Evolutionary conservation across 2,888 invertebrate species (phyloP), one percentile per base, ranked within the genome.

Genomic region (Eupithecia abbreviata): DNA sequence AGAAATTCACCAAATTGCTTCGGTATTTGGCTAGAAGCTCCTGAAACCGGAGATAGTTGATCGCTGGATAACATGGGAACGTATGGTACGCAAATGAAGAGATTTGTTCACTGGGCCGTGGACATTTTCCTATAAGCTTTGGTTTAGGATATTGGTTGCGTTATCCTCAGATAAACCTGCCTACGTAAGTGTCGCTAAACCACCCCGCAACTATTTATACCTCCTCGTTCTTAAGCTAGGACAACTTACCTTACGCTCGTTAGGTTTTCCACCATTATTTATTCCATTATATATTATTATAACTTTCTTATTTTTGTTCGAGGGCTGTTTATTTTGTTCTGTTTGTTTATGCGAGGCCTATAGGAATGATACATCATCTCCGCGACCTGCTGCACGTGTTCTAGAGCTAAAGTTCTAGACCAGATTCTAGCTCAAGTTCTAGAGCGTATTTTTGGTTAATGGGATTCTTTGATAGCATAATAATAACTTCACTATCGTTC

Each of bases 21-120:
- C 73, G 18, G 58, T 55, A 73, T 58, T 67, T 58, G 58, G 70
- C 43, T 55, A 43, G 51, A 69, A 72, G 81, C 80, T 84, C 58
- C 76, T 84, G 84, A 80, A 83, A 84, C 85, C 85, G 89, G 86
- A 88, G 84, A 87, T 88, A 81, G 83, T 81, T 77, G 82, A 81
- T 83, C 80, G 45, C 82, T 74, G 80, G 86, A 86, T 84, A 84
- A 79, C 84, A 78, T 75, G 76, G 77, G 79, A 62, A 83, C 85
- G 85, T 85, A 85, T 83, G 77, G 80, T 82, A 82, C 77, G 45
- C 75, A 72, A 62, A 71, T 77, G 55, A 73, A 45, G 71, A 51
- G 45, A 73, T 81, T 82, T 83, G 83, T 83, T 83, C 79, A 76
- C 82, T 82, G 77, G 78, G 7, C n/a, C 66, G 42, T 66, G 66